Base-by-base conservation (phyloP, 2,888 invertebrate species). In the Cephus rjabovi region DNA sequence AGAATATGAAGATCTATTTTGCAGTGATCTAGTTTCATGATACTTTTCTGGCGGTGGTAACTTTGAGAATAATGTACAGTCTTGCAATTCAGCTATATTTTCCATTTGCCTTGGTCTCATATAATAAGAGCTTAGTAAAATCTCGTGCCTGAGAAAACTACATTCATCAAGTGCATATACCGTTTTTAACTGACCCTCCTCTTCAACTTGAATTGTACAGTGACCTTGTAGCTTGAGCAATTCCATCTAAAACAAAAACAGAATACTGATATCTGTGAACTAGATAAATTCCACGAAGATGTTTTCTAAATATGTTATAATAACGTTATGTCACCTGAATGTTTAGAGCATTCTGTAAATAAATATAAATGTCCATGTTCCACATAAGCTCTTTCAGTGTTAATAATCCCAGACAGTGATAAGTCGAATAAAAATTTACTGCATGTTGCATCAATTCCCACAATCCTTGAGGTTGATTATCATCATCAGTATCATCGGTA, bases 351-450 rank as follows among this genome's bases (percentile, higher is more conserved):
- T 86, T 81, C 34, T 87, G 37, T 69, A 91, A 81, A 75, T 85
- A 89, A 77, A 90, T 79, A 73, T 86, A 86, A 74, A 88, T 84
- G 75, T 91, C 89, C 75, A 91, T 80, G 84, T 91, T 91, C 89
- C 90, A 90, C 75, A 90, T 84, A 6, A 88, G 82, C 4, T 83
- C 80, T 76, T 89, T 87, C 12, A 91, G 81, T n/a, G 87, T 82
- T 11, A 89, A 34, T 37, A 91, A 86, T 68, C 89, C 88, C 1
- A 91, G 81, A 35, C 88, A 86, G 83, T 91, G 90, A 77, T 89
- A 91, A 23, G 81, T 79, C 3, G 90, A 90, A 77, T 90, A 86
- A 30, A 83, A 76, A 56, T 88, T 85, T n/a, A 86, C 35, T 1
- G 88, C 85, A 76, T 86, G 77, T n/a, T 84, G 82, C 40, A 90